phyloP scores from a whole-genome alignment of 2,113 vertebrate species.

The Indicator indicator region DNA sequence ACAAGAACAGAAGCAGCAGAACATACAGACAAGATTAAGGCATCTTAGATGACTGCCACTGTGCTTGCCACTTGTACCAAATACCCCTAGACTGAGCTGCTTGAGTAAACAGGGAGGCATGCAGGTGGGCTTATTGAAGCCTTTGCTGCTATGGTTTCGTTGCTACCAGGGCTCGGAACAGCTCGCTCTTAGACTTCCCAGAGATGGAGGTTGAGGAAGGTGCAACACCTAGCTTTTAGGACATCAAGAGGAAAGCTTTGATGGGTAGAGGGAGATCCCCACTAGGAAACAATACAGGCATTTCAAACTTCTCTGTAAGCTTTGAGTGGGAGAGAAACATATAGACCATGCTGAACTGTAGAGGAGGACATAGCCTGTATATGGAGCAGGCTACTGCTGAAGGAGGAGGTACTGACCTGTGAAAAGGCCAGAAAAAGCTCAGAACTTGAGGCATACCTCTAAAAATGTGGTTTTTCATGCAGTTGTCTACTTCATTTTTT shows the following conservation, averaged over 20 bases:
- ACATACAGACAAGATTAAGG: not conserved
- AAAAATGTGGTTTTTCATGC: not conserved
- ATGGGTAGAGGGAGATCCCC: not conserved
- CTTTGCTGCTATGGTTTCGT: not conserved
- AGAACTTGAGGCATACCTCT: not conserved
- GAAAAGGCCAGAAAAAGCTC: not conserved
- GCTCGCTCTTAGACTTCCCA: not conserved
- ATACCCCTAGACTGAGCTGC: not conserved
- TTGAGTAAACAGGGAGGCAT: not conserved
- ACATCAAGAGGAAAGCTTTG: not conserved
- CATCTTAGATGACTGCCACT: not conserved
- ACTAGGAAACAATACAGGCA: not conserved
- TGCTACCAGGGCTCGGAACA: not conserved
- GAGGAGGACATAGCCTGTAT: not conserved
- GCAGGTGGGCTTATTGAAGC: not conserved
- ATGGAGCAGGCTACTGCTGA: not conserved
- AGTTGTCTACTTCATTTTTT: not conserved
- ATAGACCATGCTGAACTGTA: not conserved
- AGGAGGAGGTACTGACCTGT: not conserved
- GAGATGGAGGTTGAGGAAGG: not conserved
- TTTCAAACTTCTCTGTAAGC: not conserved
- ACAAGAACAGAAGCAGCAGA: too few species aligned
- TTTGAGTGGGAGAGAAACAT: not conserved
- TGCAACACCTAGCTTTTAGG: not conserved
- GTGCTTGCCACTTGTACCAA: not conserved